phyloP scores from a whole-genome alignment of 2,113 vertebrate species.

The Anseranas semipalmata region DNA sequence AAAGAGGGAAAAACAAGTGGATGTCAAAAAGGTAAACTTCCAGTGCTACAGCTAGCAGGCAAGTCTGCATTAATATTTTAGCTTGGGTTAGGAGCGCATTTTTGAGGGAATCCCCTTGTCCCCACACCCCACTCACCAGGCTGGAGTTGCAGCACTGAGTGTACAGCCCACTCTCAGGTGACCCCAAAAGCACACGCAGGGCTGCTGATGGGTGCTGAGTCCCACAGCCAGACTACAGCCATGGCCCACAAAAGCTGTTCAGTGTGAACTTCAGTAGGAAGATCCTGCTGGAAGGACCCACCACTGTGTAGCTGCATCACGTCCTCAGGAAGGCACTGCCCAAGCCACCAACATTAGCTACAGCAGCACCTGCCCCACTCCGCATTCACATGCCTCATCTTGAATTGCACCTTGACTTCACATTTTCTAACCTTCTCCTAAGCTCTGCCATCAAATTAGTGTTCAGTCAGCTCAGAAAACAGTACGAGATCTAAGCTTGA shows the following conservation, averaged over 20 bases:
- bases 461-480: not conserved
- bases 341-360: not conserved
- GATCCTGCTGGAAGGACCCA: not conserved
- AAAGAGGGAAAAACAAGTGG: not conserved
- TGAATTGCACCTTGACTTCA: not conserved
- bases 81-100: not conserved
- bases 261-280: fast-evolving
- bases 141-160: fast-evolving
- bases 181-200: not conserved
- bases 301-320: fast-evolving
- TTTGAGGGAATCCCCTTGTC: not conserved
- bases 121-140: fast-evolving
- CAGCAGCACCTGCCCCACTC: not conserved
- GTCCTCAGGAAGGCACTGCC: not conserved
- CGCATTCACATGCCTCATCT: not conserved
- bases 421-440: not conserved
- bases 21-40: not conserved
- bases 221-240: not conserved
- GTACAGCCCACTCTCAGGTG: not conserved
- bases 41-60: fast-evolving
- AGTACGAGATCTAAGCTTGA: not conserved
- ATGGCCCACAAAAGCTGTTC: not conserved
- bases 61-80: fast-evolving
- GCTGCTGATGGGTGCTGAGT: not conserved
- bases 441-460: not conserved